Conservation (phyloP, 2,113 vertebrate species). For the Hyperopisus bebe region DNA sequence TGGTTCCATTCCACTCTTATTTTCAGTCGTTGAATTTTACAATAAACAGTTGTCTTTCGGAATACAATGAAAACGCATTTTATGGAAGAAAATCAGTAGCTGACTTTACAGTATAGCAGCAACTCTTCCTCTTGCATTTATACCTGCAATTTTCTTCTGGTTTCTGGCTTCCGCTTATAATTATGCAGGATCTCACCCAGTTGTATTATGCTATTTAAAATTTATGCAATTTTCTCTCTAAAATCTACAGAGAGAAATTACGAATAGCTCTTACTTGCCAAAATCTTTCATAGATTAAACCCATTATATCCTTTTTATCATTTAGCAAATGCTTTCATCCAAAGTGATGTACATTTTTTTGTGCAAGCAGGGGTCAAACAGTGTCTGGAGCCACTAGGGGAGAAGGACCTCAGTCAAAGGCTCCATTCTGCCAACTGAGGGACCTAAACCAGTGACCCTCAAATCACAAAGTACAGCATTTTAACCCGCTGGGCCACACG, state of each 20-base stretch:
- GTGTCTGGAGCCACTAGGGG: neutral
- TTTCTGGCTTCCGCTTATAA: neutral
- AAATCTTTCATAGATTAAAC: slow-evolving; percentile 5
- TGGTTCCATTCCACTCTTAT: neutral
- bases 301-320: neutral
- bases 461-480: neutral
- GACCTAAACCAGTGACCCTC: neutral
- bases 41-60: neutral
- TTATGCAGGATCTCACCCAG: slow-evolving; percentile 4
- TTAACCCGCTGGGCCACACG: neutral
- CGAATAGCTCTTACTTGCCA: neutral
- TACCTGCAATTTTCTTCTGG: neutral
- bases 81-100: neutral
- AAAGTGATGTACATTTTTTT: neutral
- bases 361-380: neutral
- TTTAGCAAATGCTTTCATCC: neutral
- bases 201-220: neutral
- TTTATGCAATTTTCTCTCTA: neutral
- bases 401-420: neutral
- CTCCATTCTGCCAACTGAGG: neutral
- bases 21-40: neutral
- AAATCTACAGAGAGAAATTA: neutral
- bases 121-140: neutral
- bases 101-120: neutral
- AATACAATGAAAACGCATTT: neutral